Evolutionary conservation across 2,797 vertebrate species (phyloP), one percentile per base, ranked within the genome.

Genomic region (Sardinella longiceps): DNA sequence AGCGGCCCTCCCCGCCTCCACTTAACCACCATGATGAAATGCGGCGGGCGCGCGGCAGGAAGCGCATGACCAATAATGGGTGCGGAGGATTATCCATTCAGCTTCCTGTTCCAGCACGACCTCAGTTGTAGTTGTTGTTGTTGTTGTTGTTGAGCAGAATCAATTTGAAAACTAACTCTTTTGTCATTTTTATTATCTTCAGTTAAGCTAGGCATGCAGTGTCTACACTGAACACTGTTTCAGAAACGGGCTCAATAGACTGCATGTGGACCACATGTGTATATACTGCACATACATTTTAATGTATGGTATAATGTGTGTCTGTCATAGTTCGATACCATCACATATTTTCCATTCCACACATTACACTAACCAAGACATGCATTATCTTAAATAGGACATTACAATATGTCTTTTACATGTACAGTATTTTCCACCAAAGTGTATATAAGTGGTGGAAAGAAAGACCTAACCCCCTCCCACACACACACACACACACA

Each of bases 341-440:
- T 66, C 11, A 66, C 28, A 30, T 3, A 11, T 14, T 66, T 66
- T 33, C 60, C 60, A 66, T 66, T 66, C 3, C 60, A 39, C 15
- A 77, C 43, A 37, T 43, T 18, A 23, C 3, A 45, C 43, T 45
- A 3, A 3, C 46, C 46, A 48, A 12, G 7, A 48, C 7, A 10
- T 48, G 7, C 5, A 77, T 43, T 43, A 43, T 77, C 70, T 77
- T 23, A 77, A 43, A 43, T 39, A 77, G 33, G 15, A 20, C 70
- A 77, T 77, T 77, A 23, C 5, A 77, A 77, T 39, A 77, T 20
- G 33, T 39, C 18, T 23, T 77, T 39, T 23, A 18, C 37, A 77
- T 77, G 70, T 77, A 77, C 7, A n/a, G n/a, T n/a, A n/a, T 39
- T 70, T 77, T 77, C 70, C 70, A 77, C 70, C 23, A 18, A 77